Percentiles rank a stretch among this genome's conserved stretches.
Conservation (phyloP, 2,797 vertebrate species). For the Pseudomugil tenellus region DNA sequence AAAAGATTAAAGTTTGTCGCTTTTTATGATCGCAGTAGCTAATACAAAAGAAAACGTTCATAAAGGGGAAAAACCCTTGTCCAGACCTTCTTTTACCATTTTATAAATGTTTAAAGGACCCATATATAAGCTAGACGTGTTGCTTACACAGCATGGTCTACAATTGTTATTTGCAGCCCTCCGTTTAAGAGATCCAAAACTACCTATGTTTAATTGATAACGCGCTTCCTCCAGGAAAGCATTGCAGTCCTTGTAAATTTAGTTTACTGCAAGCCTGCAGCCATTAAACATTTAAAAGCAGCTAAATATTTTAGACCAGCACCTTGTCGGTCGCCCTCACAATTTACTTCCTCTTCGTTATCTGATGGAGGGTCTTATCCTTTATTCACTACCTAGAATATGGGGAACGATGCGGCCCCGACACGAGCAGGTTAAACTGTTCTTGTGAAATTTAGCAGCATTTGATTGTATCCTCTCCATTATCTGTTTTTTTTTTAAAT, state of each 20-base stretch:
- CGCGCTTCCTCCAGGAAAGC: conserved; percentile 50
- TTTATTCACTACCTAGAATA: conserved; percentile 68
- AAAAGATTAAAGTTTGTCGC: neutral
- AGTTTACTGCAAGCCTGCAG: conserved; percentile 51
- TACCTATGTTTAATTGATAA: conserved; percentile 68
- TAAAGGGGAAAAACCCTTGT: neutral
- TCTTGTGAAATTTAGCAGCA: conserved; percentile 10
- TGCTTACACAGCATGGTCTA: conserved; percentile 55
- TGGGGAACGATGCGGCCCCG: conserved; percentile 41
- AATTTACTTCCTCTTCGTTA: conserved; percentile 48
- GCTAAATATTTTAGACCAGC: conserved; percentile 76
- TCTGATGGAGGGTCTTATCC: conserved; percentile 44
- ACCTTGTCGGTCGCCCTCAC: conserved; percentile 66
- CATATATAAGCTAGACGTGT: conserved; percentile 54
- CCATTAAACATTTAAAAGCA: conserved; percentile 75
- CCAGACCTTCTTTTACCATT: neutral
- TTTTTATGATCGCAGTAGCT: conserved; percentile 6
- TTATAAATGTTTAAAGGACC: conserved; percentile 59
- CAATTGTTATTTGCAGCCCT: conserved; percentile 66
- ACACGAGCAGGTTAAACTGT: conserved; percentile 33
- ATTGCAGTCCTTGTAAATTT: conserved; percentile 61
- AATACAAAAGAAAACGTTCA: conserved; percentile 20
- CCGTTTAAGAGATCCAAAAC: conserved; percentile 69
- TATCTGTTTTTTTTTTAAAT: too few relatives aligned
- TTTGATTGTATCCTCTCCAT: neutral